phyloP scores from a whole-genome alignment of 2,888 invertebrate genomes.

The Busseola fusca region DNA sequence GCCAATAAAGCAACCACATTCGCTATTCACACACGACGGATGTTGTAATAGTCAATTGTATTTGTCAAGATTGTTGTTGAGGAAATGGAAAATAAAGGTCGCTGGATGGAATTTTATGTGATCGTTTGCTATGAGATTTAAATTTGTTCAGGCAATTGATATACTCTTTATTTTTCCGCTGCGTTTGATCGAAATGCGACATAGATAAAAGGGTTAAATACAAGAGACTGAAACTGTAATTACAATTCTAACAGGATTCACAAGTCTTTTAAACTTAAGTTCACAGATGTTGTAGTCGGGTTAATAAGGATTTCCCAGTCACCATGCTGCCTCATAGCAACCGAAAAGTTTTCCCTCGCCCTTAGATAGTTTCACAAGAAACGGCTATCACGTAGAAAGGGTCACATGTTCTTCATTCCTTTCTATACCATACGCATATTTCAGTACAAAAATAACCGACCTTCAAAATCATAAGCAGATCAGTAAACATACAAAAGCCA shows the following conservation, averaged over 20 bases:
- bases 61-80: constrained; percentile 45
- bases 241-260: neutral
- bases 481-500: constrained; percentile 49
- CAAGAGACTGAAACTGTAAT: neutral
- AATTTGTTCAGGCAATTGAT: constrained; percentile 22
- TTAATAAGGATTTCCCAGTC: constrained; percentile 4
- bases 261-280: neutral
- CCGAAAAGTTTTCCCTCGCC: constrained; percentile 4
- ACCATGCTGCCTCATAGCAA: neutral
- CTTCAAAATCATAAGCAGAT: constrained; percentile 43
- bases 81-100: constrained; percentile 50
- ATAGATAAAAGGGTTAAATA: neutral
- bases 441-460: constrained; percentile 24
- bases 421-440: neutral
- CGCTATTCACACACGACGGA: constrained; percentile 62
- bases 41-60: constrained; percentile 53
- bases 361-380: constrained; percentile 14
- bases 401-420: neutral
- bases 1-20: constrained; percentile 62
- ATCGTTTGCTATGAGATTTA: constrained; percentile 17
- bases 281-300: neutral
- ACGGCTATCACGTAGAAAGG: constrained; percentile 1
- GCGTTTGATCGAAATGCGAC: neutral
- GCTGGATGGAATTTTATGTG: constrained; percentile 26
- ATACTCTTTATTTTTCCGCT: neutral